phyloP scores from a whole-genome alignment of 2,888 invertebrate species.

The Caenorhabditis virilis region DNA sequence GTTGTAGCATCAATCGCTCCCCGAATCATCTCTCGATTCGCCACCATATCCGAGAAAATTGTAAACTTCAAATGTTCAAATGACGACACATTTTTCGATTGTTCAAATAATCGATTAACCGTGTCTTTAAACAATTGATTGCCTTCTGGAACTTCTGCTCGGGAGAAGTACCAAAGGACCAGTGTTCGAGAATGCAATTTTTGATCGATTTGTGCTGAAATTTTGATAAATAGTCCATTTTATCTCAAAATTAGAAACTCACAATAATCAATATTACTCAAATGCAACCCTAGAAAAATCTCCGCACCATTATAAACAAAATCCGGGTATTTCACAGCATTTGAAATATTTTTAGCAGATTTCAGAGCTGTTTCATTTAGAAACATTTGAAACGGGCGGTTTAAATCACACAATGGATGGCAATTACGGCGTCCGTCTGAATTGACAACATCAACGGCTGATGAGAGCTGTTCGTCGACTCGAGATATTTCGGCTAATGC shows the following conservation, averaged over 20 bases:
- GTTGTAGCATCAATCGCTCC: slow-evolving; percentile 66
- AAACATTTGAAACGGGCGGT: slow-evolving; percentile 60
- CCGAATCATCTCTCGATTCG: slow-evolving; percentile 66
- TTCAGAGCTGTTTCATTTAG: slow-evolving; percentile 36
- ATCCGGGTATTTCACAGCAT: slow-evolving; percentile 14
- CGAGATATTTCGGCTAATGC: slow-evolving; percentile 37
- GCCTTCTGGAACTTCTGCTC: slow-evolving; percentile 53
- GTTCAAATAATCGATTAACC: slow-evolving; percentile 49
- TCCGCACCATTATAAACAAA: slow-evolving; percentile 21
- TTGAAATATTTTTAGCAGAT: not conserved
- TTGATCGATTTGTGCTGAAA: slow-evolving; percentile 18
- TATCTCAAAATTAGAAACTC: not conserved
- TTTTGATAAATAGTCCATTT: not conserved
- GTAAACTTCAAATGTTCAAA: slow-evolving; percentile 50
- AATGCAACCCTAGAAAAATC: slow-evolving; percentile 45
- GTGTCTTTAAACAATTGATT: slow-evolving; percentile 34
- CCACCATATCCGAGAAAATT: slow-evolving; percentile 65
- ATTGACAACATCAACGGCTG: slow-evolving; percentile 27
- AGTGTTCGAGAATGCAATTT: slow-evolving; percentile 42
- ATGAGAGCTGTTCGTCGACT: slow-evolving; percentile 34
- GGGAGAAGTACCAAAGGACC: slow-evolving; percentile 64
- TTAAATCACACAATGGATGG: slow-evolving; percentile 61
- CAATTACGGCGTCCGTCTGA: slow-evolving; percentile 46
- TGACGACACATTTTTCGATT: slow-evolving; percentile 37
- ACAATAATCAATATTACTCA: slow-evolving; percentile 26